Evolutionary conservation across 2,113 vertebrate genomes (phyloP).

Genomic region (Raja brachyura): DNA sequence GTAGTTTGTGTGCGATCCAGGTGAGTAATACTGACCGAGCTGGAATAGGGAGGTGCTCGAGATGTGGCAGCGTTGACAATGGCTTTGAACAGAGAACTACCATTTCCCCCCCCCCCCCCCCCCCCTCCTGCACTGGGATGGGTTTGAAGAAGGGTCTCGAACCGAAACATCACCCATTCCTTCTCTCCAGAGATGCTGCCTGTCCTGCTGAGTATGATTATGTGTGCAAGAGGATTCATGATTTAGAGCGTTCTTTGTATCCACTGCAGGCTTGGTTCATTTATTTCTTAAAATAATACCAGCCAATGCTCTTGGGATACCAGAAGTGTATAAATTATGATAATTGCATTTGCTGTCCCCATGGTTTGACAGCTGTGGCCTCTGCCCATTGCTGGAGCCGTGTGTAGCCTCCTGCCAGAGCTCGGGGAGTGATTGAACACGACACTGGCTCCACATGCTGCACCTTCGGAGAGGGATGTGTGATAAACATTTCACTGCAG

Average conservation of each 20-base stretch:
- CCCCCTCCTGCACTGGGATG: too few relatives aligned
- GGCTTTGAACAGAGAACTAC: too few relatives aligned
- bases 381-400: background rate
- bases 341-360: background rate
- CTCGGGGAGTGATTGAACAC: background rate
- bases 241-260: background rate
- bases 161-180: too few relatives aligned
- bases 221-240: background rate
- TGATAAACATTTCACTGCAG: background rate
- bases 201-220: too few relatives aligned
- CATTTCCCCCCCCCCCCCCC: too few relatives aligned
- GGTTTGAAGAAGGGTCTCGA: too few relatives aligned
- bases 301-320: background rate
- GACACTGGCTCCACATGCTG: too few relatives aligned
- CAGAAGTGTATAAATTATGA: constrained; percentile 18
- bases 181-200: too few relatives aligned
- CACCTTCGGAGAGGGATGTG: background rate
- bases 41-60: too few relatives aligned
- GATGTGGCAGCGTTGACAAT: too few relatives aligned
- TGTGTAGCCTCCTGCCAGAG: background rate
- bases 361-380: background rate
- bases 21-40: too few relatives aligned
- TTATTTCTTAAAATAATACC: background rate
- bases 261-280: background rate
- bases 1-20: background rate